These are phyloP conservation scores for Molorchus minor DNA, from an alignment of 2,888 invertebrate genomes.

Conservation along the genomic window DNA sequence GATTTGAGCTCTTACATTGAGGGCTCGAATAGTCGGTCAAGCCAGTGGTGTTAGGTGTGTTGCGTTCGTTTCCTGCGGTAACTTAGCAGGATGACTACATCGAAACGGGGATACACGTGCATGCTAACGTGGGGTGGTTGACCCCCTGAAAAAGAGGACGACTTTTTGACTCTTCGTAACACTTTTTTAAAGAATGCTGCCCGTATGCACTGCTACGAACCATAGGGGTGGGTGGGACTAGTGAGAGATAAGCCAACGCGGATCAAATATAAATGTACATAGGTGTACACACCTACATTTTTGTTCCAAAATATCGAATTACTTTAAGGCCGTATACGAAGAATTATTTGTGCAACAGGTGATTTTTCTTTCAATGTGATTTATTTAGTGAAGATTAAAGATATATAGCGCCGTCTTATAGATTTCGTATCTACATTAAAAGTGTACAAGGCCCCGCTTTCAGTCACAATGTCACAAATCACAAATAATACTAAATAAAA, in stretches of 20 bases:
- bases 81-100: slow-evolving; percentile 47
- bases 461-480: too few relatives aligned
- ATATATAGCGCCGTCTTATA: too few relatives aligned
- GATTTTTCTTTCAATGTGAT: slow-evolving; percentile 27
- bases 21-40: slow-evolving; percentile 62
- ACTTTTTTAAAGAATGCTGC: slow-evolving; percentile 56
- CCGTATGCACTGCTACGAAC: slow-evolving; percentile 45
- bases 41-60: slow-evolving; percentile 56
- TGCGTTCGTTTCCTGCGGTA: slow-evolving; percentile 40
- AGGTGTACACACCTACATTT: background rate
- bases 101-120: slow-evolving; percentile 65
- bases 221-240: slow-evolving; percentile 47
- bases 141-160: slow-evolving; percentile 64
- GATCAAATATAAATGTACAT: slow-evolving; percentile 25
- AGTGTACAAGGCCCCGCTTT: too few relatives aligned
- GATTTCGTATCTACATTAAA: too few relatives aligned
- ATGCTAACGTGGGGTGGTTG: slow-evolving; percentile 67
- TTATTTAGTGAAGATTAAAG: too few relatives aligned
- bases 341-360: slow-evolving; percentile 21
- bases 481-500: too few relatives aligned
- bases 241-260: slow-evolving; percentile 36
- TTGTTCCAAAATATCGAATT: slow-evolving; percentile 31
- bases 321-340: slow-evolving; percentile 6
- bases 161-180: slow-evolving; percentile 62
- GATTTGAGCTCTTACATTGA: slow-evolving; percentile 60